phyloP scores from a whole-genome alignment of 2,113 vertebrate species.

The Eurystomus gularis region DNA sequence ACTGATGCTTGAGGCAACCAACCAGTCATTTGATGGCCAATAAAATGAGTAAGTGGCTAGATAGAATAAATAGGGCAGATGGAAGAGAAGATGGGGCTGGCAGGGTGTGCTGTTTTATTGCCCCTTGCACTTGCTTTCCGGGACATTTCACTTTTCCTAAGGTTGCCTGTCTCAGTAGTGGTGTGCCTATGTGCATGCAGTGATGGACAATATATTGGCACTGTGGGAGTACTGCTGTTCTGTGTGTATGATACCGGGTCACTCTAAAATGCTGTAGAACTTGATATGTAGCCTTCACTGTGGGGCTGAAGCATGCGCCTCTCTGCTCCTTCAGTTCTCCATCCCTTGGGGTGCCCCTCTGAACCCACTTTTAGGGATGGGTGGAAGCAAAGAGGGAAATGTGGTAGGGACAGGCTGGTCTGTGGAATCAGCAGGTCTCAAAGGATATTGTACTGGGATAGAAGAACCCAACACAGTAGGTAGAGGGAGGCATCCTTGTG shows the following conservation, averaged over 20 bases:
- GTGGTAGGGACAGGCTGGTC: background rate
- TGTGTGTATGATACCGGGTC: background rate
- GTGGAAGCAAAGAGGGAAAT: background rate
- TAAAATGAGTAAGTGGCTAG: background rate
- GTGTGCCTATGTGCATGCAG: accelerated
- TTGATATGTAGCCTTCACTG: background rate
- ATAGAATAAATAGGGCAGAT: background rate
- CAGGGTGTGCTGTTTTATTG: background rate
- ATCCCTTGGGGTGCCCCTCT: background rate
- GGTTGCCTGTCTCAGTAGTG: background rate
- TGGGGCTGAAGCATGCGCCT: background rate
- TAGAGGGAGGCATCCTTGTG: background rate
- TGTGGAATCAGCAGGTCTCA: background rate
- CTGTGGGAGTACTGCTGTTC: background rate
- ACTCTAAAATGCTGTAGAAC: background rate
- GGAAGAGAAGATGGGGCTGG: background rate
- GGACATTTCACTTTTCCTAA: background rate
- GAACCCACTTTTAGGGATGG: background rate
- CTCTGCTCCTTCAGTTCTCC: background rate
- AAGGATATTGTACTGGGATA: background rate
- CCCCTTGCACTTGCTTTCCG: background rate
- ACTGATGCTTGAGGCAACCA: background rate
- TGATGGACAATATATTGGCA: background rate
- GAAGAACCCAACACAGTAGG: background rate
- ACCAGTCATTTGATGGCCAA: background rate